These are phyloP conservation scores for Lithophane leautieri DNA, from an alignment of 2,888 invertebrate species.

Conservation along the genomic window DNA sequence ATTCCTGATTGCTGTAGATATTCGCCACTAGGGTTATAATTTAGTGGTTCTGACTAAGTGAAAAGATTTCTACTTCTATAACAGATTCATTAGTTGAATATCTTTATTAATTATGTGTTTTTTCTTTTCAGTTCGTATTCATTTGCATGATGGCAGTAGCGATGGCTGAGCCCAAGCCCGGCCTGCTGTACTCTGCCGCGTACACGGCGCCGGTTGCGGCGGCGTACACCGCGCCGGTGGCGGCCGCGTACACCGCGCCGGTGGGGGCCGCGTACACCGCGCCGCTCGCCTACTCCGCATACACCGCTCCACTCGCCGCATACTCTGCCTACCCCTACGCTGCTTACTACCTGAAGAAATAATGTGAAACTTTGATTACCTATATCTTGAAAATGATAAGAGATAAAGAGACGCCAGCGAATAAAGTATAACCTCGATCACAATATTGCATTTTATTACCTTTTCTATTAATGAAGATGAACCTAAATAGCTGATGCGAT, in stretches of 20 bases:
- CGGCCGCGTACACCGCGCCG: constrained; percentile 74
- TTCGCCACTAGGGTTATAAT: neutral
- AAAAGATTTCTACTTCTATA: too few species aligned
- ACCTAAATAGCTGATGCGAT: neutral
- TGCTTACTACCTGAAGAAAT: constrained; percentile 72
- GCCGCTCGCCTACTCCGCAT: constrained; percentile 72
- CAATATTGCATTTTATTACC: constrained; percentile 36
- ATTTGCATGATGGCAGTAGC: constrained; percentile 87
- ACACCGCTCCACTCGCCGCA: constrained; percentile 75
- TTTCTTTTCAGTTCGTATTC: constrained; percentile 82
- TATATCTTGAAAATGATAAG: constrained; percentile 4
- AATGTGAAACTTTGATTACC: constrained; percentile 9
- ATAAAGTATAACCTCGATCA: constrained; percentile 50
- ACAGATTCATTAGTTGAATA: neutral
- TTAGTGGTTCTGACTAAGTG: neutral
- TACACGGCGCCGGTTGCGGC: constrained; percentile 75
- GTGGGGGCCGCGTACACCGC: constrained; percentile 72
- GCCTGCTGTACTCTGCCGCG: constrained; percentile 75
- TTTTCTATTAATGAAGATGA: neutral
- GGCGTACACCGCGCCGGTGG: constrained; percentile 74
- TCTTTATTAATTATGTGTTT: neutral
- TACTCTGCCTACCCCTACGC: constrained; percentile 79
- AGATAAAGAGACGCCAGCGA: constrained; percentile 9
- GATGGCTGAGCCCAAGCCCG: constrained; percentile 78
- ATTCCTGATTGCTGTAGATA: neutral